These are phyloP conservation scores for Cydia strobilella DNA, from an alignment of 1,140 invertebrate species.

Conservation along the genomic window DNA sequence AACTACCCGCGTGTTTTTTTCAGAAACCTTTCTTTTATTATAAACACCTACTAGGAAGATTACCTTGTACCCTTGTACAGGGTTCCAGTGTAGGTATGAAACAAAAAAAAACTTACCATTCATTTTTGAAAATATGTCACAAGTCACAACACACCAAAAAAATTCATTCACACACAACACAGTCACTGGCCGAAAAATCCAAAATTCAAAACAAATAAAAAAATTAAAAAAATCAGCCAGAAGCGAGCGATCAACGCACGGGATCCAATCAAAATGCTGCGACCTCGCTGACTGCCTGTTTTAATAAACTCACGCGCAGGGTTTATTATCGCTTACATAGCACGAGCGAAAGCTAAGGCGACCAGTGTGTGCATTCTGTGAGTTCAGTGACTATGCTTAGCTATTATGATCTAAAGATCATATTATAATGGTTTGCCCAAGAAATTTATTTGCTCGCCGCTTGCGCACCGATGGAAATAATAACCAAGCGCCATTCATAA, in stretches of 20 bases:
- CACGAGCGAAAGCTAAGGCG: neutral
- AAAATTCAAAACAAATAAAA: conserved; percentile 5
- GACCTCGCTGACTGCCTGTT: neutral
- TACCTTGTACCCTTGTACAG: too few species aligned
- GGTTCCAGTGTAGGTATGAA: neutral
- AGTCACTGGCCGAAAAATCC: neutral
- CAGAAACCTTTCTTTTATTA: neutral
- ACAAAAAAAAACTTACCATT: conserved; percentile 9
- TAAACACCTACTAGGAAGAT: neutral
- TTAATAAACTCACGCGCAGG: conserved; percentile 20
- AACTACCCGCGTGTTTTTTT: neutral
- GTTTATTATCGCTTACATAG: neutral
- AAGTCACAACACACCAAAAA: conserved; percentile 8
- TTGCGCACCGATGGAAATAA: too few species aligned
- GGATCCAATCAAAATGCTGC: conserved; percentile 22
- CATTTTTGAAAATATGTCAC: neutral
- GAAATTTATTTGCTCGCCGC: too few species aligned
- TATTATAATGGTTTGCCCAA: too few species aligned
- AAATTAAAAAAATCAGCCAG: neutral
- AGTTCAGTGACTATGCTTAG: too few species aligned
- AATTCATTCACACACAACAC: conserved; percentile 21
- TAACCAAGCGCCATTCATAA: too few species aligned
- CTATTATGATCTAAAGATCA: too few species aligned
- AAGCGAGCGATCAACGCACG: conserved; percentile 15
- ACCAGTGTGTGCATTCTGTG: too few species aligned